These are phyloP conservation scores for Gnathonemus echidnorhynchus DNA, from an alignment of 2,113 vertebrate species.

Conservation along the genomic window DNA sequence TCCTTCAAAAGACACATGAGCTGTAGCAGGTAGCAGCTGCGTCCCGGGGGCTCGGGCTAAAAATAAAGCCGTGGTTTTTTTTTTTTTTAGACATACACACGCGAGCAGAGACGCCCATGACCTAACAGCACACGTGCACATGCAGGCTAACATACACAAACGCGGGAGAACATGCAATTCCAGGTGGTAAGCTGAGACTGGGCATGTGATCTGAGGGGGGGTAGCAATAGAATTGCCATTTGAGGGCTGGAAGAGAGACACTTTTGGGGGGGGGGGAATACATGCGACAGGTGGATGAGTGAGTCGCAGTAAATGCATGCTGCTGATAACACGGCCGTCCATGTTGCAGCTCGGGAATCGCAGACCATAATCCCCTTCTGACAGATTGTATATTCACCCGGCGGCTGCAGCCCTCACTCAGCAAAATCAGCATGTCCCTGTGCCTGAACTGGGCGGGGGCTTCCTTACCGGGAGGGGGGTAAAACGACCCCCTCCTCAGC, in stretches of 20 bases:
- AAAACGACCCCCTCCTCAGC: not conserved
- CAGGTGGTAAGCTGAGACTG: not conserved
- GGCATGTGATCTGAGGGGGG: not conserved
- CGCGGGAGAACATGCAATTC: not conserved
- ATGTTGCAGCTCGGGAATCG: not conserved
- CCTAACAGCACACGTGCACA: not conserved
- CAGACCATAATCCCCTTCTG: not conserved
- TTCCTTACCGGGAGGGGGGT: not conserved
- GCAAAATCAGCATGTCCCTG: not conserved
- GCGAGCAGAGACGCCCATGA: not conserved
- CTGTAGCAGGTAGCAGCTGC: conserved; percentile 6
- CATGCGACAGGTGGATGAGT: not conserved
- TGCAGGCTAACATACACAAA: not conserved
- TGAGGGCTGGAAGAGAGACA: not conserved
- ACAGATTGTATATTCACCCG: not conserved
- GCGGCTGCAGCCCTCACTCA: not conserved
- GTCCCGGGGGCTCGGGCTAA: conserved; percentile 14
- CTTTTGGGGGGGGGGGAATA: not conserved
- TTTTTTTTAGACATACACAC: not conserved
- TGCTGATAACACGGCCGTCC: not conserved
- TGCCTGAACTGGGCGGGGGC: not conserved
- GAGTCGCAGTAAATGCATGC: not conserved
- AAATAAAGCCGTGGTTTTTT: not conserved
- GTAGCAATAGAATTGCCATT: not conserved
- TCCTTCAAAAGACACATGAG: not conserved